Evolutionary conservation across 2,797 vertebrate species (phyloP).

Genomic region (Paguma larvata): DNA sequence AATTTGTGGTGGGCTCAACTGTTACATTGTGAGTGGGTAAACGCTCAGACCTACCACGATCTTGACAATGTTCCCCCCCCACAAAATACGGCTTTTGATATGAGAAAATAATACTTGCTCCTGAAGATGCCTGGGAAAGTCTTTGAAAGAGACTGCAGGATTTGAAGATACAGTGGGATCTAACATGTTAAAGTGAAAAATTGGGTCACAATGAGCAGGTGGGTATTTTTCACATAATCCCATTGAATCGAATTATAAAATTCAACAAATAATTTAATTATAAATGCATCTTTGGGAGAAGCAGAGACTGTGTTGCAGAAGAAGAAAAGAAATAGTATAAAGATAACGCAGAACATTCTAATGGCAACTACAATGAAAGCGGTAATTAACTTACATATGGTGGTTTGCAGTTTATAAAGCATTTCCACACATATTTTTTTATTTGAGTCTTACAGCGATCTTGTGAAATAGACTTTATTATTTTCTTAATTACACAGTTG

Average conservation of each 20-base stretch:
- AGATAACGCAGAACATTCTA: not conserved
- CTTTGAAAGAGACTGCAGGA: not conserved
- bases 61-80: not conserved
- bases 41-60: not conserved
- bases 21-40: not conserved
- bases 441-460: not conserved
- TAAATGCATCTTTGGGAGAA: slow-evolving; percentile 14
- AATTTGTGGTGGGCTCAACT: not conserved
- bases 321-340: not conserved
- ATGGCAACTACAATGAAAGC: slow-evolving; percentile 30
- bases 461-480: slow-evolving; percentile 53
- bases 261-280: slow-evolving; percentile 50
- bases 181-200: not conserved
- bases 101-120: not conserved
- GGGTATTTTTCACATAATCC: not conserved
- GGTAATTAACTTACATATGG: slow-evolving; percentile 65
- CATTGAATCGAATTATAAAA: not conserved
- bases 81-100: not conserved
- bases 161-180: not conserved
- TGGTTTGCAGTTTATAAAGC: slow-evolving; percentile 55
- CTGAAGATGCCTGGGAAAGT: not conserved
- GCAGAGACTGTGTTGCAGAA: not conserved
- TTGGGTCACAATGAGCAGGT: not conserved
- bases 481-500: slow-evolving; percentile 73
- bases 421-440: slow-evolving; percentile 57